phyloP scores from a whole-genome alignment of 2,113 vertebrate species.

The Enhydra lutris region DNA sequence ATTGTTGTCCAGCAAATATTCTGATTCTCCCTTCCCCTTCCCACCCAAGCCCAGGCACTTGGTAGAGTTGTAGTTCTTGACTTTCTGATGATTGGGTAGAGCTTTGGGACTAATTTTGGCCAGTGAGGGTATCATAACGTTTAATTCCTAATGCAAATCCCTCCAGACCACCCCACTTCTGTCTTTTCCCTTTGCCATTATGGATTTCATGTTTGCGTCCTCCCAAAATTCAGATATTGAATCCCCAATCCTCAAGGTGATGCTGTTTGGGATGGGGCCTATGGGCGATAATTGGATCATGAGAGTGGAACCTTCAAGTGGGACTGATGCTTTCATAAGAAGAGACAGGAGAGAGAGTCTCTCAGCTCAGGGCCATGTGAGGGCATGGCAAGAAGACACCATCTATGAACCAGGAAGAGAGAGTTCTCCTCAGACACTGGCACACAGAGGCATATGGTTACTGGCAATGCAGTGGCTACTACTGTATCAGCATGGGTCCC shows the following conservation, averaged over 20 bases:
- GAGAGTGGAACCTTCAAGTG: neutral
- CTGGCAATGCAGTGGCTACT: neutral
- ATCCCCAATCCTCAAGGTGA: neutral
- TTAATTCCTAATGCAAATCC: neutral
- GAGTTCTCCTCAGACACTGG: neutral
- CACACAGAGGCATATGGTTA: neutral
- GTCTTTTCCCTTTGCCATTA: neutral
- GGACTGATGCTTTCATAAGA: neutral
- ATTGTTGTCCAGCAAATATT: neutral
- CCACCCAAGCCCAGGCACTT: accelerated
- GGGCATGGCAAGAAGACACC: neutral
- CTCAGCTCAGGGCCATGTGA: neutral
- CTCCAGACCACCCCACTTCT: neutral
- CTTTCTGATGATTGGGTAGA: neutral
- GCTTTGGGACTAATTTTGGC: neutral
- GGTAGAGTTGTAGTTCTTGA: neutral
- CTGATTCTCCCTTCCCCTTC: no score
- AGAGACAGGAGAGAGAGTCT: neutral
- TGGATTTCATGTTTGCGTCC: neutral
- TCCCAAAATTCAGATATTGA: neutral
- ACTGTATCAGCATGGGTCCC: neutral
- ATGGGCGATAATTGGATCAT: neutral
- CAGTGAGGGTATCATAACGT: neutral
- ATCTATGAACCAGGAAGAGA: neutral
- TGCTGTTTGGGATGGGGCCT: neutral